Base-by-base conservation (phyloP, 1,140 invertebrate genomes). In the Anastrepha obliqua region DNA sequence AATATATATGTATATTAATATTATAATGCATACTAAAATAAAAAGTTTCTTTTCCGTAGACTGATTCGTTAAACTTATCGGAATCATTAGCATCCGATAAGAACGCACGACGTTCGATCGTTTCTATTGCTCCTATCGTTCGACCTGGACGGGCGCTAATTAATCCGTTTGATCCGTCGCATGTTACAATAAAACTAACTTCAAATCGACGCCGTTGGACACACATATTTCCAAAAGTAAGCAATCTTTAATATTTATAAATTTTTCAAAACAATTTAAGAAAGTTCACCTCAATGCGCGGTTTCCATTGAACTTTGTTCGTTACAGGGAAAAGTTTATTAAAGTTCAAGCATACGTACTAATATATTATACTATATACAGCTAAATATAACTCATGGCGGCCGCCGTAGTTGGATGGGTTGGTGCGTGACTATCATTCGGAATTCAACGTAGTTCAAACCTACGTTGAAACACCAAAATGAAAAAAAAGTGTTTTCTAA, bases 111-210 rank as follows among this genome's bases (percentile, higher is more conserved):
- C 88, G 92, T 0, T 86, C 92, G 1, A 93, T 93, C 44, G 91
- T 93, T 9, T 92, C 91, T 87, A 93, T 93, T 85, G 94, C 94
- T 39, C 94, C 94, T 0, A 94, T 95, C 17, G 94, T 95, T 58
- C 93, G 96, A 17, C 96, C 96, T 0, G 96, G 96, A 6, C 94
- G 97, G 87, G 97, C 97, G 2, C 94, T 98, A 9, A 98, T 99
- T 87, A 99, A 99, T 94, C 99, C 99, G 0, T 99, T 99, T 94
- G 98, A 99, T 93, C 98, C 98, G 0, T 98, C 98, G 0, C 97
- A 99, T 91, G 98, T 99, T 87, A 98, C 98, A 58, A 98, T 99
- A 86, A 99, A 99, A 93, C 94, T 99, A 74, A 99, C 99, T 0
- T 99, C 98, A 78, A 99, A 99, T 94, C 95, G 99, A 81, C 94